A percentile compares a stretch with the other conserved stretches of the same genome.
These are phyloP conservation scores for Danionella dracula DNA, from an alignment of 2,797 vertebrate species.

Conservation along the genomic window DNA sequence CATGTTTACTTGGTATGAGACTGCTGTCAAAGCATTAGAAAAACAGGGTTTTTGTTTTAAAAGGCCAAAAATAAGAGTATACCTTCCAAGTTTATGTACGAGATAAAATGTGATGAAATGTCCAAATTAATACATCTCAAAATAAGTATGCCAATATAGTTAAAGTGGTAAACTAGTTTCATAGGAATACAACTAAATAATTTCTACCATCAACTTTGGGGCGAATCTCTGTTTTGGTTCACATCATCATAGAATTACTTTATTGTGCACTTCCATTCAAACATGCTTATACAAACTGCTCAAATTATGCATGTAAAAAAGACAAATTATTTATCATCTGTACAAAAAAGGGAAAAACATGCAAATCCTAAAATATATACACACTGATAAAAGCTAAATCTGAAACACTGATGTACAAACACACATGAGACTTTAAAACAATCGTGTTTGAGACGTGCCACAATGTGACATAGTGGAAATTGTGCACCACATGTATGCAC, in stretches of 20 bases:
- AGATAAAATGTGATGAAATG: too few species aligned
- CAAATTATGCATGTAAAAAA: conserved; percentile 12
- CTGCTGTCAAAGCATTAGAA: conserved; percentile 42
- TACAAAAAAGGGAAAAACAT: conserved; percentile 43
- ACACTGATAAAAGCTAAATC: conserved; percentile 49
- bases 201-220: conserved; percentile 1
- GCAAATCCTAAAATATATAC: conserved; percentile 62
- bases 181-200: conserved; percentile 6
- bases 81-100: too few species aligned
- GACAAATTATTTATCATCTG: conserved; percentile 13
- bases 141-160: conserved; percentile 8
- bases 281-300: conserved; percentile 11
- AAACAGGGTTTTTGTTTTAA: conserved; percentile 32
- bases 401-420: conserved; percentile 48
- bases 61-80: not conserved
- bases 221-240: conserved; percentile 16
- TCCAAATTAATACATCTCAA: too few species aligned
- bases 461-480: conserved; percentile 4
- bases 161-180: not conserved
- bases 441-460: not conserved
- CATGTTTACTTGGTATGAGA: conserved; percentile 35
- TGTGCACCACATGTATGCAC: not conserved
- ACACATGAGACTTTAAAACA: conserved; percentile 30
- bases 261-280: not conserved
- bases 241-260: conserved; percentile 20